phyloP scores from a whole-genome alignment of 2,113 vertebrate species.

The Acrocephalus kingi region DNA sequence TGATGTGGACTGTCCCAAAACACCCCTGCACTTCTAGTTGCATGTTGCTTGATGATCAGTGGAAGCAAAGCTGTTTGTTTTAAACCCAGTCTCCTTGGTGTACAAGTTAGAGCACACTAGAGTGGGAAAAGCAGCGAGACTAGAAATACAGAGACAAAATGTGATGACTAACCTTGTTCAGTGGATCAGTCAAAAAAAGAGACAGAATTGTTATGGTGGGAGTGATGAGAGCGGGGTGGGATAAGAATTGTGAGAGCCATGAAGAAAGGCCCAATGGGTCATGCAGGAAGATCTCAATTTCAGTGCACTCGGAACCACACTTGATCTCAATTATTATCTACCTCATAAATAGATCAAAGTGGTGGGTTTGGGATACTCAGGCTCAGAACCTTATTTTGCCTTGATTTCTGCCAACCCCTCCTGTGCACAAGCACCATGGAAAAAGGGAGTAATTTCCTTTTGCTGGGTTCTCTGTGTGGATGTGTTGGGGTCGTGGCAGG shows the following conservation, averaged over 20 bases:
- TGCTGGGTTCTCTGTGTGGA: not conserved
- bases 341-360: not conserved
- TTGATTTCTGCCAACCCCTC: not conserved
- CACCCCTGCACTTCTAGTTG: not conserved
- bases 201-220: not conserved
- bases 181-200: not conserved
- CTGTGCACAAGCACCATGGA: fast-evolving
- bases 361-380: not conserved
- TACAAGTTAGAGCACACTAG: not conserved
- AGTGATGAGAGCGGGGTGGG: not conserved
- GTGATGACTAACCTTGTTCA: not conserved
- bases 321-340: not conserved
- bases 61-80: not conserved
- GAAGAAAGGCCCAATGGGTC: not conserved
- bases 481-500: not conserved
- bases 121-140: not conserved
- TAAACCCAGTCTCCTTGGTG: not conserved
- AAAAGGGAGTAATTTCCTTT: not conserved
- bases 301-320: not conserved
- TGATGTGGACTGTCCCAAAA: not conserved
- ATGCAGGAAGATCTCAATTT: not conserved
- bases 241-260: not conserved
- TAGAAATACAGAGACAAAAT: not conserved
- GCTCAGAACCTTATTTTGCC: not conserved
- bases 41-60: not conserved